Base-by-base conservation (phyloP, 2,113 vertebrate genomes). In the Ophiodon elongatus region DNA sequence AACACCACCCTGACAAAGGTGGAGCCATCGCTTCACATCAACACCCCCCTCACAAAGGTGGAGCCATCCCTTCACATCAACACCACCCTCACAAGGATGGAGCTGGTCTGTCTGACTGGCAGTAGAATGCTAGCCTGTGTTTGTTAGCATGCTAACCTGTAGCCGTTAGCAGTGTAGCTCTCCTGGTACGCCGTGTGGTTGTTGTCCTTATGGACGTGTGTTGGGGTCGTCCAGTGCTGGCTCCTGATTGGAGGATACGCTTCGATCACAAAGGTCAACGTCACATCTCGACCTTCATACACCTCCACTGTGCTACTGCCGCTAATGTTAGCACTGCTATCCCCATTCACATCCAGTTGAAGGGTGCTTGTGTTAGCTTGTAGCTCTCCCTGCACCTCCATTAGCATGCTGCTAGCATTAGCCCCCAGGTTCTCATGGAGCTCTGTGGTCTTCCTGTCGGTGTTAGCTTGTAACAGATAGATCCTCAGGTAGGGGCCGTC, bases 401-500 rank as follows among this genome's bases (percentile, higher is more conserved):
- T 9, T 17, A 50, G 47, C 19, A 54, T 10, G 52, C 52, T 54
- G 52, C 23, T 54, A 10, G 43, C 43, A n/a, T 87, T 82, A 45
- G 62, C 73, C 25, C 31, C 15, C 6, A n/a, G 70, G 7, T 66
- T 43, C 2, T 9, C 68, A 1, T 15, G 57, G 41, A 33, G 27
- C 6, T 37, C 25, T 8, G 2, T 71, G 27, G 21, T 21, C 1
- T 47, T 47, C 21, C 7, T n/a, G 0, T n/a, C 76, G 50, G 52
- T 5, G 0, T 85, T 68, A 59, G 74, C 57, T 23, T 35, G 76
- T 9, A n/a, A n/a, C 47, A 92, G 83, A 33, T 82, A 95, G 75
- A 98, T 89, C 29, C 79, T 85, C 62, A 99, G 29, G 10, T 95
- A 98, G 10, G 96, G 96, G 1, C 57, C 88, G 19, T 97, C 98